phyloP scores from a whole-genome alignment of 2,888 invertebrate genomes.

The Odontomyia ornata region DNA sequence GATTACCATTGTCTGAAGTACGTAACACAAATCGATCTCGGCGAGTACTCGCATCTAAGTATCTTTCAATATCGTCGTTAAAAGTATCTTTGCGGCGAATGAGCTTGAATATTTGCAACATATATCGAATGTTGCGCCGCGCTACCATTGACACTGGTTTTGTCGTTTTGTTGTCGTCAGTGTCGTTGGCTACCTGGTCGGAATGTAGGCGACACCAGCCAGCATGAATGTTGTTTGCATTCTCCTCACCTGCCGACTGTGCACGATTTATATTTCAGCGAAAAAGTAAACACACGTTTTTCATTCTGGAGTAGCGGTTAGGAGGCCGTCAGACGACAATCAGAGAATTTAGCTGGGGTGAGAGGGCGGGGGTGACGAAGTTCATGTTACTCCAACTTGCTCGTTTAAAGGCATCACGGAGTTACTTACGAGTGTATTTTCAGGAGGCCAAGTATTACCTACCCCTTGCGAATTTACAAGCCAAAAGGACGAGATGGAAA shows the following conservation, averaged over 20 bases:
- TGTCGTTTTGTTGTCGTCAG: background rate
- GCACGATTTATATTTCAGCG: background rate
- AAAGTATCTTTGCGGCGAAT: background rate
- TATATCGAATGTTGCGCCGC: background rate
- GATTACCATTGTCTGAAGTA: background rate
- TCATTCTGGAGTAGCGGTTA: too few species aligned
- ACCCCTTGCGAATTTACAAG: too few species aligned
- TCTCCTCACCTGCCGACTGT: conserved; percentile 24
- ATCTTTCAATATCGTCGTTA: background rate
- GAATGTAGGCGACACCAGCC: conserved; percentile 36
- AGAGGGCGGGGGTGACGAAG: too few species aligned
- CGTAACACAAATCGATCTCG: too few species aligned
- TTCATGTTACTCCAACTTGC: too few species aligned
- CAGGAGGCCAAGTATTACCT: too few species aligned
- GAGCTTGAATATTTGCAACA: conserved; percentile 23
- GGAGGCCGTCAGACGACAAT: too few species aligned
- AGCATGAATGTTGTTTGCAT: conserved; percentile 4
- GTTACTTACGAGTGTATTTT: too few species aligned
- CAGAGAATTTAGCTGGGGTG: too few species aligned
- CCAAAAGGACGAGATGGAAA: too few species aligned
- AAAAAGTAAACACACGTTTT: background rate
- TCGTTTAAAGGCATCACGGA: too few species aligned
- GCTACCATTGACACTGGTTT: background rate
- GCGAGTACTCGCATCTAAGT: background rate
- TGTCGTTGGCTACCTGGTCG: conserved; percentile 1